These are phyloP conservation scores for Gymnogyps californianus DNA, from an alignment of 2,113 vertebrate species.

Conservation along the genomic window DNA sequence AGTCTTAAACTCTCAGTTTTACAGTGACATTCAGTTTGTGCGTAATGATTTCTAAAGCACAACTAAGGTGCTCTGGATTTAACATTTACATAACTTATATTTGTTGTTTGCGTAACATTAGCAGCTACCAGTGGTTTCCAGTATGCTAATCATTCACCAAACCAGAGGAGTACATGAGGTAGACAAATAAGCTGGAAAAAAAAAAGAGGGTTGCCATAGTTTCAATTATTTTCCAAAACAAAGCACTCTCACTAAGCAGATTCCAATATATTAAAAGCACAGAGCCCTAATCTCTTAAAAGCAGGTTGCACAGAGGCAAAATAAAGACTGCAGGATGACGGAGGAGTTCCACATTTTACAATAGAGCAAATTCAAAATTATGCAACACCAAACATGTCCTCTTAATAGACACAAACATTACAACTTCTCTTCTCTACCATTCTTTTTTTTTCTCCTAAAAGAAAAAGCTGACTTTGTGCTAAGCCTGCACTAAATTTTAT, in stretches of 20 bases:
- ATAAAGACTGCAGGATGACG: background rate
- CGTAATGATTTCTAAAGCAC: background rate
- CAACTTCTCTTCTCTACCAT: background rate
- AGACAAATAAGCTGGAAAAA: conserved; percentile 7
- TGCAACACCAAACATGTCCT: background rate
- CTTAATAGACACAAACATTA: background rate
- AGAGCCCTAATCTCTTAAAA: conserved; percentile 52
- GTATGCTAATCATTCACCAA: background rate
- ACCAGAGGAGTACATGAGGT: background rate
- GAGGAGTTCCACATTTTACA: background rate
- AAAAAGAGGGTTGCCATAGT: conserved; percentile 32
- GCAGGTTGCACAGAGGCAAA: conserved; percentile 39
- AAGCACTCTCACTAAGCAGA: conserved; percentile 43
- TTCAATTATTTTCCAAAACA: conserved; percentile 57
- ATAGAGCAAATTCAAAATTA: conserved; percentile 11
- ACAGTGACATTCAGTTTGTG: background rate
- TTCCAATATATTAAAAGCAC: conserved; percentile 46
- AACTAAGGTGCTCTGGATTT: background rate
- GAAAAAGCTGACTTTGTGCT: conserved; percentile 60
- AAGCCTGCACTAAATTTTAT: conserved; percentile 41
- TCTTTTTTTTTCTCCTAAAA: background rate
- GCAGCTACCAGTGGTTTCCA: conserved; percentile 4
- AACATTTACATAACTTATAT: background rate
- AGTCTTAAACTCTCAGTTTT: background rate
- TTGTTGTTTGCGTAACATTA: background rate